Evolutionary conservation across 2,888 invertebrate genomes (phyloP).

Genomic region (Stenchaetothrips biformis): DNA sequence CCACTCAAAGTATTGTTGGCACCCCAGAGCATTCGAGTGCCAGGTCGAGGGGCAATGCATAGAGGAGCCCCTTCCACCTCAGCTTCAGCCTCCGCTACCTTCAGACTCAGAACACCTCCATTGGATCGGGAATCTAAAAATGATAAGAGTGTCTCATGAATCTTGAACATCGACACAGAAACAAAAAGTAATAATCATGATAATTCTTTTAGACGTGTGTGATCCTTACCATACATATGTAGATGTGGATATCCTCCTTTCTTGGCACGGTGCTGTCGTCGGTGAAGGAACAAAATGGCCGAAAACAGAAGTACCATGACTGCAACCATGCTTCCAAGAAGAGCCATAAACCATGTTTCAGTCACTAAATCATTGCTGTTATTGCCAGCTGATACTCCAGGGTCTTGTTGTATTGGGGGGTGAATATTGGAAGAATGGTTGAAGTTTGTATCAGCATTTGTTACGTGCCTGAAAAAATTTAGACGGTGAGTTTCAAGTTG

Average conservation of each 20-base stretch:
- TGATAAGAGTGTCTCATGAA: conserved; percentile 34
- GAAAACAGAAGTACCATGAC: conserved; percentile 75
- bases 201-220: background rate
- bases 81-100: conserved; percentile 47
- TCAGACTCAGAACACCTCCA: conserved; percentile 57
- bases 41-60: background rate
- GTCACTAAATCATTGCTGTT: conserved; percentile 58
- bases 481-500: background rate
- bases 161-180: no score
- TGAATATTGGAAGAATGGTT: background rate
- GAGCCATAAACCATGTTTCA: conserved; percentile 82
- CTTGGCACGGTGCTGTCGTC: conserved; percentile 64
- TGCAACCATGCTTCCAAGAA: conserved; percentile 75
- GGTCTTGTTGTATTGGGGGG: background rate
- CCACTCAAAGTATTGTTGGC: background rate
- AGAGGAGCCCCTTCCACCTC: conserved; percentile 7
- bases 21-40: conserved; percentile 3
- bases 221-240: conserved; percentile 9
- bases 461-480: background rate
- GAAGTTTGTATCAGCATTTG: background rate
- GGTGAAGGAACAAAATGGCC: conserved; percentile 69
- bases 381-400: background rate
- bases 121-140: conserved; percentile 53
- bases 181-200: no score
- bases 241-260: conserved; percentile 49